Base-by-base conservation (phyloP, 2,113 vertebrate genomes). In the Tringa solitaria region DNA sequence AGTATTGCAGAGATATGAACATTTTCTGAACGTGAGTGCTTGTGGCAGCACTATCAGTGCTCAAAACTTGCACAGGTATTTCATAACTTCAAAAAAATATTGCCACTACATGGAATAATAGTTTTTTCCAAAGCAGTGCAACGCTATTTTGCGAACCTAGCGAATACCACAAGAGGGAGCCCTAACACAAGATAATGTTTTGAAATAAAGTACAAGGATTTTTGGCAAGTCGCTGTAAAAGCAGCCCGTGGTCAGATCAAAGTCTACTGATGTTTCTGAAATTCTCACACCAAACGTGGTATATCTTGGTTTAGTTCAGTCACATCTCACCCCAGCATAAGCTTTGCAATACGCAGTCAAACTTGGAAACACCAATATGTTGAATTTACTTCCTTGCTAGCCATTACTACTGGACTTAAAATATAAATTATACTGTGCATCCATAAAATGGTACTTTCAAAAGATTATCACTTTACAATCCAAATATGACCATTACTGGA, bases 1-100 rank as follows among this genome's bases (percentile, higher is more conserved):
- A 33, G 28, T 2, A 2, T 9, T 2, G 18, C 0, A 5, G 50
- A 57, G 10, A 4, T 18, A 41, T 0, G 2, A 60, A 53, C 9
- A 3, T 14, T 6, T 41, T 28, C 70, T 15, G 67, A 41, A 45
- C 22, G 7, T 2, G 33, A 46, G 4, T 6, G 64, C 21, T 16
- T 54, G 4, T 3, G 39, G 22, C 0, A n/a, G 11, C 21, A 28
- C 57, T 3, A 10, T 2, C 33, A 59, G 26, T 73, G 53, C 46
- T 3, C 51, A 2, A 9, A 43, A 61, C 32, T 6, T 33, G 17
- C 39, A 2, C 50, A 2, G 5, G 20, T 5, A 17, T 12, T 46
- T 15, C 70, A 15, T 4, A 59, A 8, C 14, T 6, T 20, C 21
- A 14, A 19, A 46, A 51, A 63, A 33, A 6, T 11, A 10, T 3